Base-by-base conservation (phyloP, 2,797 vertebrate species). In the Macroramphosus scolopax region DNA sequence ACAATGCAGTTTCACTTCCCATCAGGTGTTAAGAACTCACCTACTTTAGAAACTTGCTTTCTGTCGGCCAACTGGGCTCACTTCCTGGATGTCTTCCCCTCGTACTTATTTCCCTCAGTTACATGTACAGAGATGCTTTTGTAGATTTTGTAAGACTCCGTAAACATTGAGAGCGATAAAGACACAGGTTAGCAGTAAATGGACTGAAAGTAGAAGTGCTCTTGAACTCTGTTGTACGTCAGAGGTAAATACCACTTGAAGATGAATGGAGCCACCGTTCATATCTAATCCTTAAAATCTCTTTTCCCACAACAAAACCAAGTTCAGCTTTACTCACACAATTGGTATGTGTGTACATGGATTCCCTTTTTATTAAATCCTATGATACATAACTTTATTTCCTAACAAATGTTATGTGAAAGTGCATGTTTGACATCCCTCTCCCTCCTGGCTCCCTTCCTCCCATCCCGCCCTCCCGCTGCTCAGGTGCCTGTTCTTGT, bases 401-500 rank as follows among this genome's bases (percentile, higher is more conserved):
- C n/a, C n/a, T n/a, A n/a, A n/a, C n/a, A n/a, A n/a, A n/a, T n/a
- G n/a, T n/a, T n/a, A n/a, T n/a, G n/a, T n/a, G n/a, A n/a, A n/a
- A n/a, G n/a, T n/a, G n/a, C n/a, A n/a, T n/a, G n/a, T n/a, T n/a
- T n/a, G n/a, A n/a, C 4, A 33, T 41, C 6, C 16, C 37, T 15
- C 26, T 16, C 51, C 32, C 13, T 24, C 38, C 30, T 25, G 34
- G 6, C 52, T 71, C 66, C 59, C 64, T 59, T 68, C 47, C 56
- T 62, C 54, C 42, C 58, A 37, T 48, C 72, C 49, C 7, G 45
- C 28, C 68, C 58, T 61, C 75, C 65, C 38, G 31, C 68, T 54
- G 62, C 40, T 82, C 61, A 78, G 81, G 70, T 83, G 72, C 52
- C 72, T 78, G 59, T 68, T 78, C 54, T 39, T 59, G 38, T 69